These are phyloP conservation scores for Ophonus ardosiacus DNA, from an alignment of 2,888 invertebrate genomes.

Conservation along the genomic window DNA sequence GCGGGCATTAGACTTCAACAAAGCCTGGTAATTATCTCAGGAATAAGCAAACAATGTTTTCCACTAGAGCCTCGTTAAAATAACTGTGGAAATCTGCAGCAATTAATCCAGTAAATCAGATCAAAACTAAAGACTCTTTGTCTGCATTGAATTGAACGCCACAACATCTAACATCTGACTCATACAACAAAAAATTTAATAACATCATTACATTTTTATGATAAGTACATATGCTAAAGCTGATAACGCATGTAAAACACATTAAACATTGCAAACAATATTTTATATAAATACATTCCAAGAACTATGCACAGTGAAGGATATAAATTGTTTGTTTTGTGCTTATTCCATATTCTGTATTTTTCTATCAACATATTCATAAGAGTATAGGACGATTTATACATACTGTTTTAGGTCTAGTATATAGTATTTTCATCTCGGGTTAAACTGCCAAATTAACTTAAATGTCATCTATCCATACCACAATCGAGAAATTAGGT, in stretches of 20 bases:
- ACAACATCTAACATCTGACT: conserved; percentile 1
- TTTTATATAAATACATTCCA: too few relatives aligned
- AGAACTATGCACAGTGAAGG: too few relatives aligned
- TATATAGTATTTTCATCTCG: too few relatives aligned
- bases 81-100: neutral
- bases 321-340: too few relatives aligned
- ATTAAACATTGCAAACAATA: neutral
- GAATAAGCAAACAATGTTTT: conserved; percentile 21
- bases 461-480: too few relatives aligned
- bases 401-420: too few relatives aligned
- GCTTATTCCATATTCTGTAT: too few relatives aligned
- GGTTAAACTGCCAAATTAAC: too few relatives aligned
- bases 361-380: too few relatives aligned
- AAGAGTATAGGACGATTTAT: too few relatives aligned
- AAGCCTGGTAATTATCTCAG: neutral
- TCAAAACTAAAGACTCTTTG: neutral
- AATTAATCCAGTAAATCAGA: neutral
- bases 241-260: conserved; percentile 11
- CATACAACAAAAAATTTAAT: conserved; percentile 3
- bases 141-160: neutral
- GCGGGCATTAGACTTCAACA: neutral
- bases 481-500: too few relatives aligned
- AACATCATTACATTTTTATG: neutral
- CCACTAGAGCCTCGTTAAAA: neutral
- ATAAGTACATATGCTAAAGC: neutral